phyloP scores from a whole-genome alignment of 30 jellyfish, hydroid and myxozoan genomes.

The Chrysaora quinquecirrha region DNA sequence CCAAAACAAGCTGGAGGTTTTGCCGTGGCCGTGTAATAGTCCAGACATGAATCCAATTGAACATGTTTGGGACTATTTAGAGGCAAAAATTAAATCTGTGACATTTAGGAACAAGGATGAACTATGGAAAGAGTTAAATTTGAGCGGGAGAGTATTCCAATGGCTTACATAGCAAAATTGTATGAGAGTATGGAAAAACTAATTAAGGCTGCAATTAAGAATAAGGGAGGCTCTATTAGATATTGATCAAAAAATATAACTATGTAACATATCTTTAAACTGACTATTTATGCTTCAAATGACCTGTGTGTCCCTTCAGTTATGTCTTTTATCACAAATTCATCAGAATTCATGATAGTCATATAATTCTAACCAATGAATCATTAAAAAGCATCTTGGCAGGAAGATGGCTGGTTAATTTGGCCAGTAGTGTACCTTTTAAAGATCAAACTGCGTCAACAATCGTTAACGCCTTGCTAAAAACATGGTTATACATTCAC shows the following conservation, averaged over 20 bases:
- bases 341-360: background rate
- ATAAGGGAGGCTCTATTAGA: conserved; percentile 15
- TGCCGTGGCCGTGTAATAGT: conserved; percentile 48
- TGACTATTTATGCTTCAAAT: background rate
- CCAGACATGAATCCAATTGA: conserved; percentile 65
- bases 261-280: background rate
- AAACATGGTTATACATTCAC: too few species aligned
- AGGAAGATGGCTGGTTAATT: background rate
- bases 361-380: background rate
- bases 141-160: conserved; percentile 23
- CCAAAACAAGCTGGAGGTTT: background rate
- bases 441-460: too few species aligned
- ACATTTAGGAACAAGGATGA: conserved; percentile 6
- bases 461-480: too few species aligned
- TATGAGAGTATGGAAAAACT: conserved; percentile 9
- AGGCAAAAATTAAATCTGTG: background rate
- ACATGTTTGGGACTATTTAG: conserved; percentile 40
- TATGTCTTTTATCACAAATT: too few species aligned
- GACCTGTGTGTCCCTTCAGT: background rate
- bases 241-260: background rate
- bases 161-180: conserved; percentile 7
- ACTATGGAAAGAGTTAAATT: conserved; percentile 7
- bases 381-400: too few species aligned
- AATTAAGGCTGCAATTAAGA: background rate
- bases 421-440: conserved; percentile 1